Percentiles rank a stretch among this genome's conserved stretches.
These are phyloP conservation scores for Siniperca scherzeri DNA, from an alignment of 2,797 vertebrate genomes.

Conservation along the genomic window DNA sequence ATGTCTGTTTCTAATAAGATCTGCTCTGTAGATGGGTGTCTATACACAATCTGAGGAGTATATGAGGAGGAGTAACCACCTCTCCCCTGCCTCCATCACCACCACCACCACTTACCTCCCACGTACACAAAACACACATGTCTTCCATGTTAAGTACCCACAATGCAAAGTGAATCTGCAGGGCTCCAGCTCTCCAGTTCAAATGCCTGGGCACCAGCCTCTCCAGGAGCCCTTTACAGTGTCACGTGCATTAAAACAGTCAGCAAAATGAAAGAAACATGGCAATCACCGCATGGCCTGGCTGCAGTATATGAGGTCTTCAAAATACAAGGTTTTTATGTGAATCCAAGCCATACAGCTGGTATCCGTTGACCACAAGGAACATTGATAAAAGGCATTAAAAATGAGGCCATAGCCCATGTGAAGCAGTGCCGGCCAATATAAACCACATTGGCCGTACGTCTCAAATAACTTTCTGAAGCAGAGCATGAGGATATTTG, in stretches of 20 bases:
- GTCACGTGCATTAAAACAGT: slow-evolving; percentile 51
- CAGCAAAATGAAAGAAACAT: slow-evolving; percentile 52
- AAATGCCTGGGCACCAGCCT: slow-evolving; percentile 13
- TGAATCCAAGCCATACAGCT: slow-evolving; percentile 48
- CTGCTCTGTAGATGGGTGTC: slow-evolving; percentile 51
- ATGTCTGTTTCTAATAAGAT: slow-evolving; percentile 79
- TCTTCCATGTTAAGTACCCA: slow-evolving; percentile 17
- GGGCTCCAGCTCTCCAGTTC: slow-evolving; percentile 6
- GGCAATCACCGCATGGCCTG: slow-evolving; percentile 35
- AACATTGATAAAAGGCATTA: slow-evolving; percentile 51
- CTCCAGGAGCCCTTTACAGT: slow-evolving; percentile 39
- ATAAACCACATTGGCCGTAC: slow-evolving; percentile 32
- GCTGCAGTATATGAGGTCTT: slow-evolving; percentile 29
- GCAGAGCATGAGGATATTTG: slow-evolving; percentile 11
- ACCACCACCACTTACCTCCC: slow-evolving; percentile 38
- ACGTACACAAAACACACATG: slow-evolving; percentile 33
- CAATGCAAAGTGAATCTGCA: slow-evolving; percentile 18
- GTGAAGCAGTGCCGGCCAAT: slow-evolving; percentile 36
- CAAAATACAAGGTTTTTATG: slow-evolving; percentile 32
- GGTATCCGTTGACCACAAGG: slow-evolving; percentile 46
- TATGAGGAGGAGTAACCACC: slow-evolving; percentile 29
- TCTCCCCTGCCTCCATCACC: slow-evolving; percentile 36
- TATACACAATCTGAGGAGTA: slow-evolving; percentile 23
- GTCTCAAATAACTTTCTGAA: slow-evolving; percentile 45
- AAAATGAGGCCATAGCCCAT: slow-evolving; percentile 28